These are phyloP conservation scores for Siniperca scherzeri DNA, from an alignment of 2,797 vertebrate species.

Conservation along the genomic window DNA sequence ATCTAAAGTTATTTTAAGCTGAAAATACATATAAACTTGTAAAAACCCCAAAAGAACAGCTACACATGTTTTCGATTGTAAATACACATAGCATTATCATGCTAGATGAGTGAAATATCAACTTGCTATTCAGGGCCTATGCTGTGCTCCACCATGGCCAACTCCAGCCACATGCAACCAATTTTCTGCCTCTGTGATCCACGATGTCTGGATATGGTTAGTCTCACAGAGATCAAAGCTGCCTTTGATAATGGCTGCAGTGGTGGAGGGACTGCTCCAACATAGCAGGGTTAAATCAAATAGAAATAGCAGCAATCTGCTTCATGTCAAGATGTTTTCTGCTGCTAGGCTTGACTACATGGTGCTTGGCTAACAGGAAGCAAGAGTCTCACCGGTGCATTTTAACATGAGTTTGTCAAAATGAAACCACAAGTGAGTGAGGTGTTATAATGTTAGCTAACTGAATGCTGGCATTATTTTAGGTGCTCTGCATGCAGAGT, in stretches of 20 bases:
- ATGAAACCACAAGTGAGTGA: conserved; percentile 44
- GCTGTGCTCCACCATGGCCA: conserved; percentile 84
- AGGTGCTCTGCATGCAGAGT: not conserved
- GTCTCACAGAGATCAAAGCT: conserved; percentile 93
- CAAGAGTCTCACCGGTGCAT: conserved; percentile 41
- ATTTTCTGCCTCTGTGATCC: conserved; percentile 90
- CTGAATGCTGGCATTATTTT: not conserved
- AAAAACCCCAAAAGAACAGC: conserved; percentile 15
- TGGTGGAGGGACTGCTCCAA: conserved; percentile 84
- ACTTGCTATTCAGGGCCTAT: conserved; percentile 80
- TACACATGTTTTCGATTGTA: conserved; percentile 26
- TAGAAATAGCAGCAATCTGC: conserved; percentile 85
- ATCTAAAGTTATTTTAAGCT: conserved; percentile 1
- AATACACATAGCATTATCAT: conserved; percentile 63
- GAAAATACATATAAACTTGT: conserved; percentile 26
- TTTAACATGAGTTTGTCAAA: conserved; percentile 59
- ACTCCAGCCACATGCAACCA: conserved; percentile 90
- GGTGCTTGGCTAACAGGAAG: conserved; percentile 74
- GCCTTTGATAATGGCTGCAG: conserved; percentile 90
- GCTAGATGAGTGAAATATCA: conserved; percentile 78
- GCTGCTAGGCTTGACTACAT: conserved; percentile 77
- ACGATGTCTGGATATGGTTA: conserved; percentile 96
- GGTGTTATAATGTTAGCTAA: conserved; percentile 5
- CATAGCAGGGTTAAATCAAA: conserved; percentile 83
- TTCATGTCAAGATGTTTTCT: conserved; percentile 85